Evolutionary conservation across 2,888 invertebrate species (phyloP), one percentile per base, ranked within the genome.

Genomic region (Pterostichus niger): DNA sequence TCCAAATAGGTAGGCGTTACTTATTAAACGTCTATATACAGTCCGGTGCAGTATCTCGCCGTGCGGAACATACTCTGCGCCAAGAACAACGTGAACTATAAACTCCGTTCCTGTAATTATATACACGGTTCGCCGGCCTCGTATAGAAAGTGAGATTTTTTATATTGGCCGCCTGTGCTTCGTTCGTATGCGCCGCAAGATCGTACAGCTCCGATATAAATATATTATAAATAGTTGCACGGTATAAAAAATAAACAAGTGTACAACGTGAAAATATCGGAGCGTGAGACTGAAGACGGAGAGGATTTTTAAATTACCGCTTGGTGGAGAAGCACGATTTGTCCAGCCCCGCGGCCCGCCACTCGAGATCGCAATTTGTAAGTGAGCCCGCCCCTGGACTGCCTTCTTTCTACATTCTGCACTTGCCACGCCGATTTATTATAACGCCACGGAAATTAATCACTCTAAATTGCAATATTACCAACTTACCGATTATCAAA

Each of bases 1-100:
- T 88, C 86, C 87, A 88, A 89, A 89, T 89, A 88, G 88, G 88
- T 88, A 88, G 89, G 89, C 89, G 89, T 88, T 86, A 88, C 88
- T 88, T 88, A 88, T 88, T 89, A 88, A 88, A 87, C 79, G 83
- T 82, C 83, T 83, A 83, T 83, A 83, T 83, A 77, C 35, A 77
- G 54, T 64, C 17, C 64, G 15, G 49, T 54, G 17, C 83, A 76
- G 54, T 68, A 77, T 83, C 52, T 68, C 77, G 24, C 54, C 11
- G 35, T 68, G 76, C 83, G 83, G 76, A 76, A 61, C 61, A 52
- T 76, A 46, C 40, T 40, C 40, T 24, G 24, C 24, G 1, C 24
- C 2, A 24, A 24, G 24, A 24, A 24, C 49, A 64, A 44, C 44
- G 64, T 83, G 76, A 83, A 76, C 83, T 83, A 83, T 83, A 83